A percentile compares a stretch with the other conserved stretches of the same genome.
Evolutionary conservation across 2,888 invertebrate genomes (phyloP).

Genomic region (Thymelicus acteon): DNA sequence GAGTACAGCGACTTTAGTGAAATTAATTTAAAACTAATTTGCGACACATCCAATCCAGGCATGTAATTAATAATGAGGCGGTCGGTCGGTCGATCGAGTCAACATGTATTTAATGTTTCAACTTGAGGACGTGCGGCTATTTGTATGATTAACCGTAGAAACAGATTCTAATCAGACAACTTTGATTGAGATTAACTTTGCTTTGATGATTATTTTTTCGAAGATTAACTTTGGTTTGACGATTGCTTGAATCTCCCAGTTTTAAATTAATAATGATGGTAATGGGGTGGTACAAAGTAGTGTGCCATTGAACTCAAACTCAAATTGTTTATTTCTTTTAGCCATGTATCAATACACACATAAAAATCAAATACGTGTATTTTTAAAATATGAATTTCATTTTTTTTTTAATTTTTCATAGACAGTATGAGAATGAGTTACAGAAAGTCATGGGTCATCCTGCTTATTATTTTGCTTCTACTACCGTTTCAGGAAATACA

Average conservation of each 20-base stretch:
- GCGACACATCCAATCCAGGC: conserved; percentile 30
- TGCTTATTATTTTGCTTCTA: no score
- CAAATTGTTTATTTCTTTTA: no score
- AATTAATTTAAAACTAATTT: conserved; percentile 34
- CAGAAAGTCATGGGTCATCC: no score
- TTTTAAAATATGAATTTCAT: no score
- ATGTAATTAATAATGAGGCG: conserved; percentile 17
- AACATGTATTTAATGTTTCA: background rate
- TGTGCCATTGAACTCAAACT: no score
- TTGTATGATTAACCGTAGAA: background rate
- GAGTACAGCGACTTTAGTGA: conserved; percentile 2
- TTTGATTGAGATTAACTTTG: conserved; percentile 5
- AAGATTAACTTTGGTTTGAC: background rate
- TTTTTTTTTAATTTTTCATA: no score
- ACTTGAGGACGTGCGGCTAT: background rate
- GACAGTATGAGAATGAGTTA: no score
- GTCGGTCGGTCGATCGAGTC: background rate
- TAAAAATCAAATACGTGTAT: background rate
- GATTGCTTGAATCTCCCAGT: background rate
- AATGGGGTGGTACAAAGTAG: no score
- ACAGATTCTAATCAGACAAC: conserved; percentile 2
- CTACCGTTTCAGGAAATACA: no score
- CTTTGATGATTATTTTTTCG: background rate
- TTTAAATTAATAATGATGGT: no score
- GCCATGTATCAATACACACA: no score